Base-by-base conservation (phyloP, 2,888 invertebrate species). In the Calameuta filiformis region DNA sequence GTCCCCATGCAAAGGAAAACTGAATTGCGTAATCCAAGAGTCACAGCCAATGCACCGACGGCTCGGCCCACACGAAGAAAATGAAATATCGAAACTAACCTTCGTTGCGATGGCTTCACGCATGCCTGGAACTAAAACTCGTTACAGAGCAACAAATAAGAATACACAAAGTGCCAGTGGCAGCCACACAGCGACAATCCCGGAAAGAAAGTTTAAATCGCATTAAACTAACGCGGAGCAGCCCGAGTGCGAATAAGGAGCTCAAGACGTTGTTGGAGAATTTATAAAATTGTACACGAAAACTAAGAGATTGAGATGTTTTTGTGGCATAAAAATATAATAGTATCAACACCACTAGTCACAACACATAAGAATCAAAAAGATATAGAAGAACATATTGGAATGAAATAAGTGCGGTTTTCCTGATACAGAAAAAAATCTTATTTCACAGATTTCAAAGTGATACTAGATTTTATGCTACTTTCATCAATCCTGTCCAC, bases 151-250 rank as follows among this genome's bases (percentile, higher is more conserved):
- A 73, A 40, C 78, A 35, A 74, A 81, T 79, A 80, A 79, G 74
- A 76, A 76, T 71, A 71, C 78, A 79, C 75, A 79, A 79, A 77
- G 75, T 78, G 75, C 56, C 35, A 73, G 77, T 76, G 79, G 79
- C 80, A 31, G 71, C 31, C 71, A 23, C 56, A 34, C 71, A 34
- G 73, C 81, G 78, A 81, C 81, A 86, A 89, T 88, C 87, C 90
- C 90, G 90, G 89, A 90, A 90, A 83, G 90, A 90, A 90, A 90
- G 90, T 90, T 86, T 83, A 82, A 56, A 85, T 86, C 85, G 85
- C 85, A 85, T 86, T 82, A 84, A 85, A 89, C 87, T 84, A 86
- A 75, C 35, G 35, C 15, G 12, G 23, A 23, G n/a, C 71, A 12
- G 12, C 12, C 9, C 31, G 31, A 34, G n/a, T 11, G n/a, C 74